Evolutionary conservation across 2,797 vertebrate species (phyloP), one percentile per base, ranked within the genome.

Genomic region (Schizopygopsis malacanthus): DNA sequence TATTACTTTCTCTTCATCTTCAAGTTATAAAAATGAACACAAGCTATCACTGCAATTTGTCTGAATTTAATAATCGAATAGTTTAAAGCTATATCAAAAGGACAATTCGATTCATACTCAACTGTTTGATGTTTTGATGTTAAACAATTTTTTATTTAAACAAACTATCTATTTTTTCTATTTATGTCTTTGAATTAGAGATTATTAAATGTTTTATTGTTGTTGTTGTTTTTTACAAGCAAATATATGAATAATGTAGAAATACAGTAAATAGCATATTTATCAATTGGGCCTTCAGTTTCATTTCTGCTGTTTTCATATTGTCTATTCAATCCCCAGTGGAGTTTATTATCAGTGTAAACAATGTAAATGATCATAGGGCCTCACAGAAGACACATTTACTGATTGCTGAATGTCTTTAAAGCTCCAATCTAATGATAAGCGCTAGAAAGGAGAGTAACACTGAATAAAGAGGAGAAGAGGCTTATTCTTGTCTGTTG

Each of bases 401-500:
- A 70, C 9, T 33, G 11, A 22, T 56, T 70, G 16, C 11, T 12
- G 7, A 41, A 59, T 5, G 7, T 79, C 63, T n/a, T 13, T 15
- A 67, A 61, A 28, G 54, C 72, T 67, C 11, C 16, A 12, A 83
- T 63, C 6, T 69, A 54, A 22, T 37, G n/a, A 71, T 12, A 25
- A 79, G 54, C 12, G n/a, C 13, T 70, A 8, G 15, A 54, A 47
- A 43, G 7, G n/a, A 71, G 37, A 39, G 25, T 37, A 50, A 81
- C 10, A 6, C 13, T 28, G 39, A 70, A 79, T 69, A 79, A 65
- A 72, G 20, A 75, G 13, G 4, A 63, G 61, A 75, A 9, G 18
- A 63, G 52, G 65, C 33, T 86, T 80, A 85, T 86, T 76, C 54
- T 69, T 78, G 61, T 73, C 83, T 72, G 75, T 56, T 80, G 85